A percentile compares a stretch with the other conserved stretches of the same genome.
phyloP scores from a whole-genome alignment of 1,140 invertebrate species.

The Drosophila simulans region DNA sequence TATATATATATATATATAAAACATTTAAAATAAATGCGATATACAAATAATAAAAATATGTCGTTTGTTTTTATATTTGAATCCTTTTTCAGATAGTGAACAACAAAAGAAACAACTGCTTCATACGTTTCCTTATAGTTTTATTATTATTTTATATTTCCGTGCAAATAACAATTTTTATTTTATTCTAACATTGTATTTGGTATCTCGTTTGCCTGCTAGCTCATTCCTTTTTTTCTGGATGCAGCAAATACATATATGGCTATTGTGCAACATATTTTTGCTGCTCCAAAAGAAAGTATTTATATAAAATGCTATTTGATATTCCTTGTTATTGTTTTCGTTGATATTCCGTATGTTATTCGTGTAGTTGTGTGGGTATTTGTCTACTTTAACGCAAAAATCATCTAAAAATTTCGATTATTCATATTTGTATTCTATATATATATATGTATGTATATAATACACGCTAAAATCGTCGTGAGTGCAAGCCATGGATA shows the following conservation, averaged over 20 bases:
- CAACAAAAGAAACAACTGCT: constrained; percentile 2
- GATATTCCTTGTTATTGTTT: constrained; percentile 50
- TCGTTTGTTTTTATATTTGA: neutral
- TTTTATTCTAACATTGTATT: constrained; percentile 48
- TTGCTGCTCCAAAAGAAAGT: neutral
- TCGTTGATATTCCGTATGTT: constrained; percentile 52
- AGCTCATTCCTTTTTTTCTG: constrained; percentile 5
- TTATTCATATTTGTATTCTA: constrained; percentile 54
- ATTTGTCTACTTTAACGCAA: constrained; percentile 48
- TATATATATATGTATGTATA: constrained; percentile 22
- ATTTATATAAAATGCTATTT: constrained; percentile 35
- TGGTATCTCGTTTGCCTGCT: constrained; percentile 23
- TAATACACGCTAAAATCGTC: constrained; percentile 32
- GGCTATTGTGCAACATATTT: constrained; percentile 2
- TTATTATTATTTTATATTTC: constrained; percentile 40
- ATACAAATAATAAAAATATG: constrained; percentile 63
- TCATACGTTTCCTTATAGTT: constrained; percentile 23
- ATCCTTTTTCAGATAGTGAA: neutral
- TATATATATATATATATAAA: constrained; percentile 68
- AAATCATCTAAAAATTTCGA: constrained; percentile 57
- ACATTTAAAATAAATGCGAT: constrained; percentile 79
- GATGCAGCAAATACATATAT: neutral
- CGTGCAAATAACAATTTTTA: constrained; percentile 68
- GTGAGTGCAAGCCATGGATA: constrained; percentile 17
- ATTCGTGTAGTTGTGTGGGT: constrained; percentile 33